Base-by-base conservation (phyloP, 2,113 vertebrate species). In the Ciconia boyciana region DNA sequence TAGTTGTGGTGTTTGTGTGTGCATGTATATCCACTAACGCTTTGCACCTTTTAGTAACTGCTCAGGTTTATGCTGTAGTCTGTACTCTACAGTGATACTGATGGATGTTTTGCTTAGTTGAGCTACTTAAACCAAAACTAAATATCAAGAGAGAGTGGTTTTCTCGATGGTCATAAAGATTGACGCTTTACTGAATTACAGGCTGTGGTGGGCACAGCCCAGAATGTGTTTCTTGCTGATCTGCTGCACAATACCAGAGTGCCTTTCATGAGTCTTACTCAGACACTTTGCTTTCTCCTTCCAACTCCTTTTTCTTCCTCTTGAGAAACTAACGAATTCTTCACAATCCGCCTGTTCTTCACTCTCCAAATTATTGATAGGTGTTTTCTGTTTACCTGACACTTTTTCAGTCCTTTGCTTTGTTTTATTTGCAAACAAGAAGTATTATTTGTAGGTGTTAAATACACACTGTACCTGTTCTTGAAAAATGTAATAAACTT, bases 141-240 rank as follows among this genome's bases (percentile, higher is more conserved):
- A 74, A 2, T 32, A 26, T 31, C 3, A 7, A 31, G 54, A 64
- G n/a, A 29, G 0, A 46, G 10, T 32, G 43, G 13, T 74, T 87
- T 92, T 57, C 18, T 61, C 3, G 0, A 16, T 58, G 22, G 6
- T 60, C 10, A 2, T 21, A 20, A 28, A 51, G 28, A 11, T 1
- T 24, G 43, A 69, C 44, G 29, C 62, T 26, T 34, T 16, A 5
- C 28, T 24, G 57, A 31, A 70, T 49, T 28, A 13, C 7, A 36
- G 70, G 32, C 52, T 79, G 43, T 16, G 52, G 22, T 64, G 65
- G 52, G 34, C 71, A n/a, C 28, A 77, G 76, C 32, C 60, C 46
- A 5, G 17, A 32, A 6, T 4, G 21, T 39, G 7, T 20, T 68
- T 51, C 21, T 34, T 49, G 48, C 39, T 58, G 83, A 13, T 52